Conservation (phyloP, 1,140 invertebrate species). For the Cyclina sinensis region DNA sequence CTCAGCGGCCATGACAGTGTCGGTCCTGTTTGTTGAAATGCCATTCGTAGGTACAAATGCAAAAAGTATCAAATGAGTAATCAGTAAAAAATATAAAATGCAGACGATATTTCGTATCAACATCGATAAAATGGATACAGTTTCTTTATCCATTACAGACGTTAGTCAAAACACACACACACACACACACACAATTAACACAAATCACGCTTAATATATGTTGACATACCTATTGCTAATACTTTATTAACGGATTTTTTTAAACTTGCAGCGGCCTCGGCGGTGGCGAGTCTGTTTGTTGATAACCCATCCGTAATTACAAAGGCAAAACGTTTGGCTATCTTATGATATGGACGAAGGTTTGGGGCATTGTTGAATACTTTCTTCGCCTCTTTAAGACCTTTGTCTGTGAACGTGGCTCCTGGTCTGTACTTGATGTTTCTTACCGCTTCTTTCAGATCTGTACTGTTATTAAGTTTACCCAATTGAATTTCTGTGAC, state of each 20-base stretch:
- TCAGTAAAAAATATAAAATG: too few relatives aligned
- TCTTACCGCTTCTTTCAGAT: conserved; percentile 12
- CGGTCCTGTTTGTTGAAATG: not conserved
- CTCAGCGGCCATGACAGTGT: not conserved
- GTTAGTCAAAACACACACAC: too few relatives aligned
- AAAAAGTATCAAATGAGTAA: too few relatives aligned
- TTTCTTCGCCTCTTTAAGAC: not conserved
- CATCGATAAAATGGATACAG: too few relatives aligned
- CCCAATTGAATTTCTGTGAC: not conserved
- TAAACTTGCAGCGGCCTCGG: not conserved
- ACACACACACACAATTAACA: too few relatives aligned
- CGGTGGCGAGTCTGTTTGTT: not conserved
- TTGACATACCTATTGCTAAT: too few relatives aligned
- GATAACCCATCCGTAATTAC: conserved; percentile 12
- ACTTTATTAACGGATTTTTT: too few relatives aligned
- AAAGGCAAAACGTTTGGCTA: not conserved
- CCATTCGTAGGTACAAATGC: conserved; percentile 7
- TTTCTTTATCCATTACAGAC: too few relatives aligned
- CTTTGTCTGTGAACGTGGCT: conserved; percentile 39
- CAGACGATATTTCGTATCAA: too few relatives aligned
- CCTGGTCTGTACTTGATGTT: conserved; percentile 23
- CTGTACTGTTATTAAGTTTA: not conserved
- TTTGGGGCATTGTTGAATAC: not conserved
- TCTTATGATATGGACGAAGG: not conserved
- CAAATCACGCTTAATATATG: too few relatives aligned